Evolutionary conservation across 2,888 invertebrate genomes (phyloP).

Genomic region (Rotaria socialis): DNA sequence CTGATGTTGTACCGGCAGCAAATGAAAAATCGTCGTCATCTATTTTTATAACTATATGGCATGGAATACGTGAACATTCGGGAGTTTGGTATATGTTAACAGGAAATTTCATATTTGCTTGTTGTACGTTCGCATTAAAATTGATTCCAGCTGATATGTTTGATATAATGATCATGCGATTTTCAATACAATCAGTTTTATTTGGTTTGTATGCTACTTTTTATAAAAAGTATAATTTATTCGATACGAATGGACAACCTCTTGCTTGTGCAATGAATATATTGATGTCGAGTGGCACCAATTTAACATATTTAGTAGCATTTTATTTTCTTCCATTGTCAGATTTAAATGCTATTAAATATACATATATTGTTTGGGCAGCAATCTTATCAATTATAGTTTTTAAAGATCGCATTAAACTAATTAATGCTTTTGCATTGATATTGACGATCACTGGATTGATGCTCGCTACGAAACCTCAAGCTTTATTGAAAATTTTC

Average conservation of each 20-base stretch:
- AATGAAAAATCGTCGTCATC: neutral
- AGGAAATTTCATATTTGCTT: neutral
- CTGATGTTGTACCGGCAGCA: neutral
- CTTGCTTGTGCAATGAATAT: neutral
- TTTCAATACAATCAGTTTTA: neutral
- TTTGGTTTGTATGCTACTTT: neutral
- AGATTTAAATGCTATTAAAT: neutral
- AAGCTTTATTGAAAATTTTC: neutral
- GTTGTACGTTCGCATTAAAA: neutral
- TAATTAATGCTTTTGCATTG: neutral
- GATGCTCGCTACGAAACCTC: neutral
- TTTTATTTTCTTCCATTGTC: constrained; percentile 8
- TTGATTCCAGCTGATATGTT: neutral
- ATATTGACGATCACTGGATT: neutral
- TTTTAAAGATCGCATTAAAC: neutral
- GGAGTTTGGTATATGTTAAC: neutral
- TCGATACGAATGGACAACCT: neutral
- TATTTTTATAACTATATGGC: neutral
- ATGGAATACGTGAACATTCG: neutral
- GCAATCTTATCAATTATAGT: neutral
- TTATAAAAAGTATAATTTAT: neutral
- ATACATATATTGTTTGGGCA: neutral
- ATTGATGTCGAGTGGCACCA: neutral
- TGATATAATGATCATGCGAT: neutral
- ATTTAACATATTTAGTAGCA: neutral